These are phyloP conservation scores for Sphenopsis melanotis DNA, from an alignment of 2,797 vertebrate genomes.

Conservation along the genomic window DNA sequence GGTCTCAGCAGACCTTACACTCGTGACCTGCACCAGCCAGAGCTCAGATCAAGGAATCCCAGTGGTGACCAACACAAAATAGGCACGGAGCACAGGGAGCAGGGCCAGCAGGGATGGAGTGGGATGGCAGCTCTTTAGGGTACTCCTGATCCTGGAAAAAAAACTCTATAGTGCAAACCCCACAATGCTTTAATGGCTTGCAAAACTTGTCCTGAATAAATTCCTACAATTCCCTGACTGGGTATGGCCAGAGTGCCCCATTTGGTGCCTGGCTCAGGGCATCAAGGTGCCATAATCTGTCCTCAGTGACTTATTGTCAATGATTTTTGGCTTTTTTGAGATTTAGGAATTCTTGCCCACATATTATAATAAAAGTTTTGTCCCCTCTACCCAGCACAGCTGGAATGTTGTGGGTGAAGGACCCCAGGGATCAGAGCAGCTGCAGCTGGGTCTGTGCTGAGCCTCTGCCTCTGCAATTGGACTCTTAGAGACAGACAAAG, in stretches of 20 bases:
- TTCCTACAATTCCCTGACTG: not conserved
- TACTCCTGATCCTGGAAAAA: not conserved
- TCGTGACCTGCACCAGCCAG: not conserved
- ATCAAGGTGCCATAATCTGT: not conserved
- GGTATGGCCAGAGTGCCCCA: no score
- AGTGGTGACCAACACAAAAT: not conserved
- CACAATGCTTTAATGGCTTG: not conserved
- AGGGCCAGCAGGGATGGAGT: not conserved
- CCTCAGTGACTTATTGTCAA: not conserved
- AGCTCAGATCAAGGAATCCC: not conserved
- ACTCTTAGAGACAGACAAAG: rapidly evolving
- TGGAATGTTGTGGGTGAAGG: rapidly evolving
- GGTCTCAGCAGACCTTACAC: not conserved
- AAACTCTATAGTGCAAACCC: rapidly evolving
- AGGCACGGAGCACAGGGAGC: not conserved
- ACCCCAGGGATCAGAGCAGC: not conserved
- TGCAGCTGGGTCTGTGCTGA: rapidly evolving
- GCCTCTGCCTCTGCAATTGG: not conserved
- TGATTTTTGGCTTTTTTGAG: not conserved
- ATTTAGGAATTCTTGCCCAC: not conserved
- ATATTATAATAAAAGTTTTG: not conserved
- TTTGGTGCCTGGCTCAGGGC: rapidly evolving
- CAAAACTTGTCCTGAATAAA: not conserved
- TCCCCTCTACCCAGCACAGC: not conserved
- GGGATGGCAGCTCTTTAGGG: not conserved